Base-by-base conservation (phyloP, 37 sponge, comb jelly and placozoan genomes). In the Theonella swinhoei region DNA sequence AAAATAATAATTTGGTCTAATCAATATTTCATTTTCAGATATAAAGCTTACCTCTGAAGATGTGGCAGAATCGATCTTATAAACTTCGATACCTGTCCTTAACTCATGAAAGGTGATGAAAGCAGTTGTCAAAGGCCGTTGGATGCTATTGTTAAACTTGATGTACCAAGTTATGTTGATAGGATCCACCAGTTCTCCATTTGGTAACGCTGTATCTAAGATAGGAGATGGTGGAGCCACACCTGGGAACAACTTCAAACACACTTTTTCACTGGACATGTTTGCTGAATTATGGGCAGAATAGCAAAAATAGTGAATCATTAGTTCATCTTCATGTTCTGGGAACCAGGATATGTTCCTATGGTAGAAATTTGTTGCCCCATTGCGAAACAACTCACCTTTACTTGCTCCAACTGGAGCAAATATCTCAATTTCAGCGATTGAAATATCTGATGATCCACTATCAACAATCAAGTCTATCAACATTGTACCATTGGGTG, bases 251-350 rank as follows among this genome's bases (percentile, higher is more conserved):
- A 80, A 58, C 26, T 80, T 54, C 54, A 80, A 70, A 35, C 81
- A 80, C 4, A 33, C 70, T 39, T 80, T 70, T n/a, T 80, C 74
- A 82, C 74, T 82, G 33, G 83, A 20, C 7, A 82, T 3, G 31
- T 74, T 64, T 26, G 23, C 83, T 25, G 83, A 73, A 62, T 80
- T 80, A 1, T 70, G 11, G 1, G 81, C 81, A 47, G 81, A 70
- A 34, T 80, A 80, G 34, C 81, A 80, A 70, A 80, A 80, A 8
- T 58, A 61, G 31, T 80, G 81, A 5, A 72, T 80, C 42, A 70
- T 54, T 43, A 70, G 68, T 17, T 80, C 36, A 26, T 80, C 71
- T 3, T 11, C 47, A 23, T 20, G 60, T 30, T 7, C 17, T 70
- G 81, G 81, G 3, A 61, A 47, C 81, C 81, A 80, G 1, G 79